Evolutionary conservation across 2,797 vertebrate genomes (phyloP).

Genomic region (Tadarida brasiliensis): DNA sequence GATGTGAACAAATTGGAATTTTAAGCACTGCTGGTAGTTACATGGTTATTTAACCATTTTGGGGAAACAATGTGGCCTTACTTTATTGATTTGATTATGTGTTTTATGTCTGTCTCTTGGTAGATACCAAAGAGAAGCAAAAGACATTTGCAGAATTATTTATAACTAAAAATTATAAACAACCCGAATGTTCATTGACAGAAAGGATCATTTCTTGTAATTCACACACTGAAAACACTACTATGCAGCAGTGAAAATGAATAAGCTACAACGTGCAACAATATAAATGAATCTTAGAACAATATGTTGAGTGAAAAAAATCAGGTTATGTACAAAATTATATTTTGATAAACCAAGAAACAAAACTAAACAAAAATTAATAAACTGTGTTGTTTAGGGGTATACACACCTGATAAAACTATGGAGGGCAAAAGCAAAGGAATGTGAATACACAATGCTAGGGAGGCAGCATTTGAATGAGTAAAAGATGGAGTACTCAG

Average conservation of each 20-base stretch:
- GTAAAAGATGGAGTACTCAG: neutral
- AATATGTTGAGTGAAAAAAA: neutral
- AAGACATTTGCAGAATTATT: neutral
- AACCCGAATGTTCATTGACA: neutral
- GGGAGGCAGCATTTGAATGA: neutral
- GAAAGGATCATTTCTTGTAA: neutral
- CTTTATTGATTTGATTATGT: conserved; percentile 23
- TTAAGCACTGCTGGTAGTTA: neutral
- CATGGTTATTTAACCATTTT: neutral
- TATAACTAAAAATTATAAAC: conserved; percentile 18
- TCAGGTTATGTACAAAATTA: neutral
- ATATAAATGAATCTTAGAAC: neutral
- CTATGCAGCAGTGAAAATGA: neutral
- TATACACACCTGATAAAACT: neutral
- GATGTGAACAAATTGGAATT: neutral
- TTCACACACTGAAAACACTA: neutral
- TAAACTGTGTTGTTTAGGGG: neutral
- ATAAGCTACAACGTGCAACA: neutral
- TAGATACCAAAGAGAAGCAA: neutral
- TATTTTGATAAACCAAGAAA: neutral
- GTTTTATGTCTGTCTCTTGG: neutral
- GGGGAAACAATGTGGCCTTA: neutral
- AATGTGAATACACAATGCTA: neutral
- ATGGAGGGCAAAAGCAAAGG: neutral
- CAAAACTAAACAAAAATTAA: neutral